Evolutionary conservation across 2,113 vertebrate species (phyloP).

Genomic region (Monarcha castaneiventris): DNA sequence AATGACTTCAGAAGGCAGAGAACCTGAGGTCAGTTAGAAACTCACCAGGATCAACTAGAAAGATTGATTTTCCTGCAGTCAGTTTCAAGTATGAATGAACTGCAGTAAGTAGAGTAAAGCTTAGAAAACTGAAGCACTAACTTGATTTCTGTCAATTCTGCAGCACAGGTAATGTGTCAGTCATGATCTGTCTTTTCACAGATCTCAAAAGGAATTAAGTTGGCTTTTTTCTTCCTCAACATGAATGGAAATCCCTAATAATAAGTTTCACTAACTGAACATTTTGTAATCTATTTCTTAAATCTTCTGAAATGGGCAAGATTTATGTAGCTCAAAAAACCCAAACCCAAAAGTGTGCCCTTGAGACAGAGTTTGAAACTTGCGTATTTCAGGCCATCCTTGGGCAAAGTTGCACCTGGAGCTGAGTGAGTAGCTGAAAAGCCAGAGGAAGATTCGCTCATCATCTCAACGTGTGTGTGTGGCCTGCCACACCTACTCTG

Average conservation of each 20-base stretch:
- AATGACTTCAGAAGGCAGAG: not conserved
- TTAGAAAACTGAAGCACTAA: not conserved
- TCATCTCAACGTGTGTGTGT: accelerated
- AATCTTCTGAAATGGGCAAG: not conserved
- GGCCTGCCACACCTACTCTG: not conserved
- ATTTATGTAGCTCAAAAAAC: not conserved
- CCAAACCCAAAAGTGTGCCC: not conserved
- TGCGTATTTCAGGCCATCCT: accelerated
- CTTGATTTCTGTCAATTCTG: not conserved
- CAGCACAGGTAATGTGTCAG: not conserved
- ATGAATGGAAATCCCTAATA: not conserved
- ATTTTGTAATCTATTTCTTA: not conserved
- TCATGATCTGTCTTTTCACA: not conserved
- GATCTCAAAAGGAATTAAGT: not conserved
- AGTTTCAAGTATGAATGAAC: not conserved
- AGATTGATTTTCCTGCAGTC: not conserved
- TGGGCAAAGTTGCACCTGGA: not conserved
- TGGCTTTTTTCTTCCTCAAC: not conserved
- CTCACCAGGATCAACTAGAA: not conserved
- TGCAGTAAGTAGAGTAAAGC: not conserved
- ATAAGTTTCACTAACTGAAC: not conserved
- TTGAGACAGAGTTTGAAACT: not conserved
- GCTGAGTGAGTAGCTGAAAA: not conserved
- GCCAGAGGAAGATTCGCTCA: not conserved
- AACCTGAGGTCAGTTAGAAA: not conserved